Evolutionary conservation across 2,797 vertebrate species (phyloP).

Genomic region (Phoxinus dragarum): DNA sequence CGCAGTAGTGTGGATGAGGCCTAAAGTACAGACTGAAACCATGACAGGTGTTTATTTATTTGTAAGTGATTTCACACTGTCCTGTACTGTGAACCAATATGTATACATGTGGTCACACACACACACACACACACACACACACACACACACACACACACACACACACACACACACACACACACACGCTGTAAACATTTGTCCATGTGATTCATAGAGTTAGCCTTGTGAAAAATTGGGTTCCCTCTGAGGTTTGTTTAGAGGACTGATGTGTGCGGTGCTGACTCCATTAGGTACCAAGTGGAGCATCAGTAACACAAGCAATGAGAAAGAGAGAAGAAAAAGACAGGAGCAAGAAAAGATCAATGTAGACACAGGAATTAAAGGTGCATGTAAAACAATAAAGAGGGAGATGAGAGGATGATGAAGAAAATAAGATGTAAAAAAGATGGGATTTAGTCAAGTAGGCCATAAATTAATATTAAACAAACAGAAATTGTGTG

Average conservation of each 20-base stretch:
- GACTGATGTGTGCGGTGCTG: conserved; percentile 71
- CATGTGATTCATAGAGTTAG: conserved; percentile 53
- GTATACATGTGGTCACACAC: conserved; percentile 12
- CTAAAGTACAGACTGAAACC: background rate
- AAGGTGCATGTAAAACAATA: conserved; percentile 12
- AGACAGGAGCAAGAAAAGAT: background rate
- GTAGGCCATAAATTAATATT: background rate
- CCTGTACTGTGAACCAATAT: background rate
- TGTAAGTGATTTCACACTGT: background rate
- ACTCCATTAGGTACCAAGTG: conserved; percentile 78
- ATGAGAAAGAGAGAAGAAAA: conserved; percentile 17
- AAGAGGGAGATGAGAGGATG: background rate
- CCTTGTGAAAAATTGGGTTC: conserved; percentile 65
- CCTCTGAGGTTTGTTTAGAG: conserved; percentile 67
- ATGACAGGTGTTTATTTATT: background rate
- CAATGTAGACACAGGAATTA: background rate
- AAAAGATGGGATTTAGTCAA: background rate
- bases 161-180: conserved; percentile 29
- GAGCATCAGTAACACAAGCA: conserved; percentile 67
- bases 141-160: conserved; percentile 29
- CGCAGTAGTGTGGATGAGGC: too few species aligned
- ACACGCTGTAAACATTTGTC: conserved; percentile 17
- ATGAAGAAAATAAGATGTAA: background rate
- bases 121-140: conserved; percentile 24
- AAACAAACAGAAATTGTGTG: background rate